Base-by-base conservation (phyloP, 2,888 invertebrate species). In the Parapristionchus giblindavisi region DNA sequence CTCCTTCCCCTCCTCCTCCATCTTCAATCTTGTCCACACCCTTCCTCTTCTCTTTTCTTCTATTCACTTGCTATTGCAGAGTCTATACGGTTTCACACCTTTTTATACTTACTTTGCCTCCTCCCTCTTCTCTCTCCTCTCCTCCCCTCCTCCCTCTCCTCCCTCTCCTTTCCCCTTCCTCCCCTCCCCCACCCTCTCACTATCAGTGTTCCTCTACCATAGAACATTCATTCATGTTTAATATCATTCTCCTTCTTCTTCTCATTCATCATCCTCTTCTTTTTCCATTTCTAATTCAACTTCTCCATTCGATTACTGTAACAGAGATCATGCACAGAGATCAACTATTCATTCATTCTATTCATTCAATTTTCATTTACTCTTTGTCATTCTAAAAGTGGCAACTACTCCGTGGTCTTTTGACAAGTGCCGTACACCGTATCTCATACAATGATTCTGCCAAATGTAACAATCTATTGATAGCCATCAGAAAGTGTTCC, bases 111-210 rank as follows among this genome's bases (percentile, higher is more conserved):
- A 8, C 51, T 58, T 38, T 51, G 21, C 52, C 34, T 27, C 17
- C 27, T 1, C 21, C 29, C n/a, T 51, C 36, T 56, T 40, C 48
- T 56, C 51, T 36, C 58, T 65, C 54, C 29, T 52, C 51, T 51
- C 71, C 40, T 40, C 40, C 52, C 24, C 43, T 74, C 75, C 14
- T 32, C 43, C 75, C 1, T 58, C 58, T 27, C 34, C 14, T 29
- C 58, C 36, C 34, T 34, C 17, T 54, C 51, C 38, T 43, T 11
- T 21, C 52, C 40, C 40, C 75, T 54, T 52, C 32, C 66, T 32
- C 54, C 66, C 54, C 51, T 6, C n/a, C 40, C 27, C 40, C 24
- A 60, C 52, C 40, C 52, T 52, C 52, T 54, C 70, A 8, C 32
- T 14, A 11, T 68, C 60, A 8, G 32, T 38, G 8, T 17, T 27